These are phyloP conservation scores for Heliconius aoede DNA, from an alignment of 2,888 invertebrate genomes.

Conservation along the genomic window DNA sequence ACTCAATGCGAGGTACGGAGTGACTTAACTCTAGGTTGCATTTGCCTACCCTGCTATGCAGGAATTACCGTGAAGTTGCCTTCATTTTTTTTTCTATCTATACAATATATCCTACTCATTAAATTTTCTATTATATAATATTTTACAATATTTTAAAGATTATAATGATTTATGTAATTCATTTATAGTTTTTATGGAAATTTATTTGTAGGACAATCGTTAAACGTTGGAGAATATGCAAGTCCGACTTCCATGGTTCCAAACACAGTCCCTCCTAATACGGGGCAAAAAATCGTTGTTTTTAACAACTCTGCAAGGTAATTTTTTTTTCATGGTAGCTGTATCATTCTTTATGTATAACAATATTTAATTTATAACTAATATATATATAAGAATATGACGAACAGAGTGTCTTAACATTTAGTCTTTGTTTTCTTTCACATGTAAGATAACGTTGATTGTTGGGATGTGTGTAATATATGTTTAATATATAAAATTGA, in stretches of 20 bases:
- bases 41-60: neutral
- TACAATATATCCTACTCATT: too few relatives aligned
- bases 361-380: too few relatives aligned
- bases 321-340: neutral
- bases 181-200: neutral
- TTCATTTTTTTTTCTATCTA: too few relatives aligned
- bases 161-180: too few relatives aligned
- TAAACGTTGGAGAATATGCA: slow-evolving; percentile 67
- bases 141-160: neutral
- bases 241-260: slow-evolving; percentile 55
- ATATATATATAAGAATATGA: neutral
- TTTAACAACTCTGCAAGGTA: slow-evolving; percentile 43
- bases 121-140: too few relatives aligned
- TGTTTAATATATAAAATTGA: too few relatives aligned
- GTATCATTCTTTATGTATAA: too few relatives aligned
- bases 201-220: slow-evolving; percentile 51
- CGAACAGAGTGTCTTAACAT: too few relatives aligned
- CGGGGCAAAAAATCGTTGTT: slow-evolving; percentile 52
- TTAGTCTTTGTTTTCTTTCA: too few relatives aligned
- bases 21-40: neutral
- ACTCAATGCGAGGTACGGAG: neutral
- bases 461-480: too few relatives aligned
- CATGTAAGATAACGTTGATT: too few relatives aligned
- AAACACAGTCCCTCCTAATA: slow-evolving; percentile 51
- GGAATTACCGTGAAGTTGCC: too few relatives aligned